Evolutionary conservation across 2,113 vertebrate genomes (phyloP).

Genomic region (Hyaena hyaena): DNA sequence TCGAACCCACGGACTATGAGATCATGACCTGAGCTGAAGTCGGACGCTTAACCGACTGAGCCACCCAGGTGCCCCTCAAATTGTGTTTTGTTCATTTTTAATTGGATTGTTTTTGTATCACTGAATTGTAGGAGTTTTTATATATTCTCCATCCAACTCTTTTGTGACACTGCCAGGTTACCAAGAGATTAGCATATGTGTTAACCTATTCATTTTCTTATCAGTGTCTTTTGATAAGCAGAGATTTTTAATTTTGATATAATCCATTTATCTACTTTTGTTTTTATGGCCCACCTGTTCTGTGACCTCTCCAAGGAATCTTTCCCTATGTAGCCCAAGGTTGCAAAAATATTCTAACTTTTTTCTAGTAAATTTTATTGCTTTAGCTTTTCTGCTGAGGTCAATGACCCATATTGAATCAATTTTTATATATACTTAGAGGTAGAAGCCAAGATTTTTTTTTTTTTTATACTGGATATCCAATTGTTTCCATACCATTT

Average conservation of each 20-base stretch:
- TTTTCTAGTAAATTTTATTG: conserved; percentile 28
- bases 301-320: neutral
- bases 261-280: conserved; percentile 1
- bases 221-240: neutral
- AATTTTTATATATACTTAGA: neutral
- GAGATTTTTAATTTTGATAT: conserved; percentile 1
- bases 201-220: neutral
- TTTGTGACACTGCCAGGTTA: neutral
- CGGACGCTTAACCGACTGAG: too few relatives aligned
- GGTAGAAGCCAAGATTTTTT: neutral
- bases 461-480: neutral
- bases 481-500: neutral
- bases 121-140: neutral
- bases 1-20: too few relatives aligned
- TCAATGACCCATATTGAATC: conserved; percentile 9
- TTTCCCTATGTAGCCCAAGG: neutral
- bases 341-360: neutral
- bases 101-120: neutral
- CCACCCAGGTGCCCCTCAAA: too few relatives aligned
- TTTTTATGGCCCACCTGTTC: neutral
- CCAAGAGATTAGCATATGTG: neutral
- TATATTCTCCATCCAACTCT: neutral
- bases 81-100: neutral
- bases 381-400: neutral
- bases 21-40: too few relatives aligned